A percentile compares a stretch with the other conserved stretches of the same genome.
Conservation (phyloP, 1,140 invertebrate species). For the Plectus sambesii region DNA sequence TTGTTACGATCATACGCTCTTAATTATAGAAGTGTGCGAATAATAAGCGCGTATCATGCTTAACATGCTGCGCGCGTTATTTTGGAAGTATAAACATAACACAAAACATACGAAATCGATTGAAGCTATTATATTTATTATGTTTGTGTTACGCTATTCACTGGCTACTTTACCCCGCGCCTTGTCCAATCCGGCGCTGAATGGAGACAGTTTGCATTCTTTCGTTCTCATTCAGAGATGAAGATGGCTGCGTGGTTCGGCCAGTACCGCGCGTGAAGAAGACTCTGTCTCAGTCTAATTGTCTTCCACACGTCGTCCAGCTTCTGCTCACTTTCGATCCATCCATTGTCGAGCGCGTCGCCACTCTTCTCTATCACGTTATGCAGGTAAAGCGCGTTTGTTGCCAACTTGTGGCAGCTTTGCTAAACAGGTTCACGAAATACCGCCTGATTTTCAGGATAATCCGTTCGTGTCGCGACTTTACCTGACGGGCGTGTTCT, state of each 20-base stretch:
- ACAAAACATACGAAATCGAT: too few relatives aligned
- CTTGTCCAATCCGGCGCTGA: too few relatives aligned
- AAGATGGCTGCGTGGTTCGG: slow-evolving; percentile 73
- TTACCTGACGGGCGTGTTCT: slow-evolving; percentile 90
- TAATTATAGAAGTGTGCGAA: too few relatives aligned
- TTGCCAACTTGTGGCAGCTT: slow-evolving; percentile 2
- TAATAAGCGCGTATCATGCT: too few relatives aligned
- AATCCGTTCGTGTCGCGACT: slow-evolving; percentile 86
- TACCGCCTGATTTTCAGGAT: slow-evolving; percentile 67
- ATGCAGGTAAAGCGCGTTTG: slow-evolving; percentile 19
- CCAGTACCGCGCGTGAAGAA: slow-evolving; percentile 83
- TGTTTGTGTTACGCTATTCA: too few relatives aligned
- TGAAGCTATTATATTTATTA: too few relatives aligned
- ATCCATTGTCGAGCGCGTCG: slow-evolving; percentile 78
- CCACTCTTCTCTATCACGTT: slow-evolving; percentile 55
- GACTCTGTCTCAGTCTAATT: slow-evolving; percentile 70
- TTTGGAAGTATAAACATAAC: too few relatives aligned
- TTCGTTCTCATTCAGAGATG: slow-evolving; percentile 25
- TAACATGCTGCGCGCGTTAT: too few relatives aligned
- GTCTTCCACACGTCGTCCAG: slow-evolving; percentile 84
- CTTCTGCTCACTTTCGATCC: slow-evolving; percentile 94
- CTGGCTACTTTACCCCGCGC: too few relatives aligned
- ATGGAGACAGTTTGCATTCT: too few relatives aligned
- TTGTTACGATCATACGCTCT: too few relatives aligned
- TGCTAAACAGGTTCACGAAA: not conserved